Evolutionary conservation across 1,140 invertebrate species (phyloP).

Genomic region (Drosophila bocqueti): DNA sequence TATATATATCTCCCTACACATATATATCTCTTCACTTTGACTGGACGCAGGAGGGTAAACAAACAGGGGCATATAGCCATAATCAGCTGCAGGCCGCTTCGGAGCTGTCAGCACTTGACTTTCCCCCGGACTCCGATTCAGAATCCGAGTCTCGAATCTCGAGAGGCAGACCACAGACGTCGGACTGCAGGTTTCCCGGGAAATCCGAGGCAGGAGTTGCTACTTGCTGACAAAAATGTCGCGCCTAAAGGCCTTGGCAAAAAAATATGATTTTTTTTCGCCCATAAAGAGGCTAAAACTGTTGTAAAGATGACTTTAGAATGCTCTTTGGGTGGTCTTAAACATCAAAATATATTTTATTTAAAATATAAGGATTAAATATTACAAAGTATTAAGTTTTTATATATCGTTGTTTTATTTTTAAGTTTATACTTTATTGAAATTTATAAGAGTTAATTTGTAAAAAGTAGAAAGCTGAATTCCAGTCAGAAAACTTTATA

Average conservation of each 20-base stretch:
- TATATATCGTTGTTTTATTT: background rate
- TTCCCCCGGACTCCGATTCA: conserved; percentile 23
- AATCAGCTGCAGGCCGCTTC: conserved; percentile 69
- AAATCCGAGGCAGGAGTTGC: conserved; percentile 63
- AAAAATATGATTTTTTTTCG: conserved; percentile 43
- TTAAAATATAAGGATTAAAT: too few species aligned
- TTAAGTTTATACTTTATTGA: background rate
- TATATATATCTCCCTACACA: background rate
- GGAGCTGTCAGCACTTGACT: conserved; percentile 75
- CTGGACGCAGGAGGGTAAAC: conserved; percentile 78
- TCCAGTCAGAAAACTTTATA: background rate
- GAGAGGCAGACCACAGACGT: conserved; percentile 21
- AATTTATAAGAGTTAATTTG: background rate
- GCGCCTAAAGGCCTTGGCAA: conserved; percentile 52
- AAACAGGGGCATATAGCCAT: conserved; percentile 64
- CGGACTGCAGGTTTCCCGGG: conserved; percentile 56
- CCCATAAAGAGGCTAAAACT: background rate
- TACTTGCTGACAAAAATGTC: conserved; percentile 71
- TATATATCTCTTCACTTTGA: conserved; percentile 28
- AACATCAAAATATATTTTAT: background rate
- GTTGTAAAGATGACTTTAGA: background rate
- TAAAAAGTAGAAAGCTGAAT: background rate
- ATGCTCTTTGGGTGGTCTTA: conserved; percentile 22
- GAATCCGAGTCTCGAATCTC: conserved; percentile 1
- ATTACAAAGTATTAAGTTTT: background rate